phyloP scores from a whole-genome alignment of 64 coral and sea anemone genomes.

The Dendronephthya gigantea region DNA sequence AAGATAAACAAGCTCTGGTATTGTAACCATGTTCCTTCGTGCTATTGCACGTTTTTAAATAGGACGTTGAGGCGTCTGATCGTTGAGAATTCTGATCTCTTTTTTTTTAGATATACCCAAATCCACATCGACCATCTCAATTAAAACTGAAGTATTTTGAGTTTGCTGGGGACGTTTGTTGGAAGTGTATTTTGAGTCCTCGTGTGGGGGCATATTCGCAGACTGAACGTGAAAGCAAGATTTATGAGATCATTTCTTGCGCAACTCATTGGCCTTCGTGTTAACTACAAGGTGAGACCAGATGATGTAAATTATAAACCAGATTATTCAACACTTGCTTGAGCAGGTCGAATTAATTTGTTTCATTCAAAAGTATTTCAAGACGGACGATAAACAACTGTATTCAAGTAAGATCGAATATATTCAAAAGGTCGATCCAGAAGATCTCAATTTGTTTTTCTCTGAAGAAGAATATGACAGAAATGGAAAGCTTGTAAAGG shows the following conservation, averaged over 20 bases:
- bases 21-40: background rate
- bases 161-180: constrained; percentile 86
- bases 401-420: constrained; percentile 84
- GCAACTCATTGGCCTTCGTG: constrained; percentile 79
- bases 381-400: constrained; percentile 81
- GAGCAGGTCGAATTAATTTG: no score
- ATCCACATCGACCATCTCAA: constrained; percentile 43
- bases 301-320: background rate
- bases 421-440: constrained; percentile 82
- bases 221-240: constrained; percentile 80
- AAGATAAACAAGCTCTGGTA: constrained; percentile 89
- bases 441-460: constrained; percentile 68
- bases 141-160: constrained; percentile 78
- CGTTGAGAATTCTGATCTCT: no score
- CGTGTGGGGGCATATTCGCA: constrained; percentile 32
- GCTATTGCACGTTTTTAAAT: no score
- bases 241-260: constrained; percentile 87
- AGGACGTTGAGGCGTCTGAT: no score
- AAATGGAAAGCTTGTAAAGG: constrained; percentile 50
- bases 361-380: constrained; percentile 67
- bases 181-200: constrained; percentile 86
- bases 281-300: constrained; percentile 73
- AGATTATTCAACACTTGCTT: no score
- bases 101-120: constrained; percentile 65
- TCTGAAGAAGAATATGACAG: constrained; percentile 64